These are phyloP conservation scores for Chelonus insularis DNA, from an alignment of 1,140 invertebrate species.

Conservation along the genomic window DNA sequence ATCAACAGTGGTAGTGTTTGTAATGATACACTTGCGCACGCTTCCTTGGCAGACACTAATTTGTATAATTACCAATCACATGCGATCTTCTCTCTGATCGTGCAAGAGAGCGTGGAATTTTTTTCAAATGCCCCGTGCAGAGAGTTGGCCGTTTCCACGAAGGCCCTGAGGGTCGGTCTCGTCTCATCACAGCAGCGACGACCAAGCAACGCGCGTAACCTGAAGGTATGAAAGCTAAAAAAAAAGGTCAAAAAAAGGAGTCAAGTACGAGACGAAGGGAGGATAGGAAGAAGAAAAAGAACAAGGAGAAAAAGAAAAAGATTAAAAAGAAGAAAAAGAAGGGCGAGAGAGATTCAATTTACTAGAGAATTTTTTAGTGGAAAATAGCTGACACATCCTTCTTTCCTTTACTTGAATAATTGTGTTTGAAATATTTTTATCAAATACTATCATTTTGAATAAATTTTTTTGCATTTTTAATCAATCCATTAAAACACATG, in stretches of 20 bases:
- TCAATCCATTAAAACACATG: too few species aligned
- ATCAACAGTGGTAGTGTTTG: constrained; percentile 10
- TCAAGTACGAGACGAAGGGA: neutral
- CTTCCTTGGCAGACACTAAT: constrained; percentile 19
- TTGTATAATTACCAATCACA: constrained; percentile 31
- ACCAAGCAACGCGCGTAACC: constrained; percentile 19
- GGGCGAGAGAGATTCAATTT: constrained; percentile 32
- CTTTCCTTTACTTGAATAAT: constrained; percentile 20
- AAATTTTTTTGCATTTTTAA: too few species aligned
- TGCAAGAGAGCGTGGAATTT: constrained; percentile 1
- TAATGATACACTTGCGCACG: constrained; percentile 23
- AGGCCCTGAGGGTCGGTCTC: constrained; percentile 16
- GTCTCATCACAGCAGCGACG: constrained; percentile 4
- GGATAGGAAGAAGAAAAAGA: neutral
- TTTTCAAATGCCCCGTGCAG: constrained; percentile 4
- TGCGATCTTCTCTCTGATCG: constrained; percentile 8
- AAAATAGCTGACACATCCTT: constrained; percentile 11
- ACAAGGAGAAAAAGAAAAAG: neutral
- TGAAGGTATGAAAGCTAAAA: constrained; percentile 17
- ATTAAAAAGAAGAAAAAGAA: constrained; percentile 14
- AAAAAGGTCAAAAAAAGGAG: constrained; percentile 1
- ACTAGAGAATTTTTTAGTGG: constrained; percentile 19
- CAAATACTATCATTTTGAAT: too few species aligned
- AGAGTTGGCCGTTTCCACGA: constrained; percentile 16
- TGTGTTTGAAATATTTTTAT: constrained; percentile 16